These are phyloP conservation scores for Salvelinus fontinalis DNA, from an alignment of 2,113 vertebrate genomes.

Conservation along the genomic window DNA sequence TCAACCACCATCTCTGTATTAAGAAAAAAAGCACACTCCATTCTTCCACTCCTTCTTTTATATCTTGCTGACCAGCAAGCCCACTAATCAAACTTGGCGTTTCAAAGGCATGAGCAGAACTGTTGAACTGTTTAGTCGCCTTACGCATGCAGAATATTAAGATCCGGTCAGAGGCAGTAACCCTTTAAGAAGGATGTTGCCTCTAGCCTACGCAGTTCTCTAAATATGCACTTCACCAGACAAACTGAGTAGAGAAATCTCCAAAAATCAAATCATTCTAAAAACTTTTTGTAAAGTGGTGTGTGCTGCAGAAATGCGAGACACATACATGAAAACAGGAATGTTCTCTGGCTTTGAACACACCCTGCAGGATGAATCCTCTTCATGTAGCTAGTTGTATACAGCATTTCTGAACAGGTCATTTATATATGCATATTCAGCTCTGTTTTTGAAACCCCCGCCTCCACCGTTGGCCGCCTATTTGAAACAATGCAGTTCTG, in stretches of 20 bases:
- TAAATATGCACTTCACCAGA: constrained; percentile 38
- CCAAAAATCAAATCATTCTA: background rate
- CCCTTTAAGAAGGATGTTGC: constrained; percentile 49
- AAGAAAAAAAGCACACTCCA: constrained; percentile 14
- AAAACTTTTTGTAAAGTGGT: background rate
- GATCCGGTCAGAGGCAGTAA: constrained; percentile 50
- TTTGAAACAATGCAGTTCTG: constrained; percentile 54
- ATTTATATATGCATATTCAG: constrained; percentile 74
- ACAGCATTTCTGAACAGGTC: constrained; percentile 69
- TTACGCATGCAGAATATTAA: constrained; percentile 54
- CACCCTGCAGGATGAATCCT: constrained; percentile 48
- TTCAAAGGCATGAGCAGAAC: constrained; percentile 28
- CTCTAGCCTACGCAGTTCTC: constrained; percentile 23
- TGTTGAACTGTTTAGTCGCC: constrained; percentile 1
- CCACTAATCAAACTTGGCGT: constrained; percentile 42
- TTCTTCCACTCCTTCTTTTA: constrained; percentile 4
- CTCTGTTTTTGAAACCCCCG: constrained; percentile 62
- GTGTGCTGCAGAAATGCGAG: too few species aligned
- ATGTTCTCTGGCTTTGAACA: constrained; percentile 62
- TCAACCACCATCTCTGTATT: constrained; percentile 1
- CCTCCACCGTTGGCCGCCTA: constrained; percentile 54
- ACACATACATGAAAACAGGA: constrained; percentile 55
- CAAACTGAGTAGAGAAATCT: constrained; percentile 24
- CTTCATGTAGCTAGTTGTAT: constrained; percentile 33
- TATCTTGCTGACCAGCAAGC: constrained; percentile 16